A percentile compares a stretch with the other conserved stretches of the same genome.
These are phyloP conservation scores for Colletes collaris DNA, from an alignment of 2,888 invertebrate genomes.

Conservation along the genomic window DNA sequence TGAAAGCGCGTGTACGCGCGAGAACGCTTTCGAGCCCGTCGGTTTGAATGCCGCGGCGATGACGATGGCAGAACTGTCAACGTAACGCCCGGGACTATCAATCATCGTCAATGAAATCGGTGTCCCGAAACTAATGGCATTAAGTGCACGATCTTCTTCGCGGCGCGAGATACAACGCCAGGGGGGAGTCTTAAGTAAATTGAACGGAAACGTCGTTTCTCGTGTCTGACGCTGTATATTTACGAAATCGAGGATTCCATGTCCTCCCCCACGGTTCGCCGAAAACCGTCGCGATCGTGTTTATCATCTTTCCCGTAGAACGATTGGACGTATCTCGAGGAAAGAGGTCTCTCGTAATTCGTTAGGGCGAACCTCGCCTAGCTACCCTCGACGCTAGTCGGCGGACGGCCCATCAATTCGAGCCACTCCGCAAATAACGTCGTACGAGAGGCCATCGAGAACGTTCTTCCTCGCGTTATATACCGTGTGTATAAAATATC, in stretches of 20 bases:
- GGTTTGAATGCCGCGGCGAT: slow-evolving; percentile 26
- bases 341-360: slow-evolving; percentile 54
- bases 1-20: slow-evolving; percentile 27
- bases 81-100: slow-evolving; percentile 29
- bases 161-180: slow-evolving; percentile 5
- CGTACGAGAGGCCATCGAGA: slow-evolving; percentile 72
- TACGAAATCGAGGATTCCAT: slow-evolving; percentile 59
- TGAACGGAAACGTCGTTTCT: slow-evolving; percentile 34
- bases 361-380: slow-evolving; percentile 31
- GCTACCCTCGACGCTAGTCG: slow-evolving; percentile 35
- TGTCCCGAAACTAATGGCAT: slow-evolving; percentile 42
- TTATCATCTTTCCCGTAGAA: slow-evolving; percentile 45
- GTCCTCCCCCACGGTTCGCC: neutral
- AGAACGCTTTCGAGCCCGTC: slow-evolving; percentile 14
- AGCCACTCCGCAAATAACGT: slow-evolving; percentile 74
- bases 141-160: slow-evolving; percentile 36
- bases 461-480: slow-evolving; percentile 67
- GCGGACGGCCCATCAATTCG: slow-evolving; percentile 66
- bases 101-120: slow-evolving; percentile 49
- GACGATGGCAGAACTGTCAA: slow-evolving; percentile 34
- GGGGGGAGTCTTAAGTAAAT: slow-evolving; percentile 38
- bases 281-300: slow-evolving; percentile 15
- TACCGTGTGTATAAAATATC: slow-evolving; percentile 73
- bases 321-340: slow-evolving; percentile 51
- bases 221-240: slow-evolving; percentile 47